These are phyloP conservation scores for Microctonus aethiopoides DNA, from an alignment of 2,888 invertebrate species.

Conservation along the genomic window DNA sequence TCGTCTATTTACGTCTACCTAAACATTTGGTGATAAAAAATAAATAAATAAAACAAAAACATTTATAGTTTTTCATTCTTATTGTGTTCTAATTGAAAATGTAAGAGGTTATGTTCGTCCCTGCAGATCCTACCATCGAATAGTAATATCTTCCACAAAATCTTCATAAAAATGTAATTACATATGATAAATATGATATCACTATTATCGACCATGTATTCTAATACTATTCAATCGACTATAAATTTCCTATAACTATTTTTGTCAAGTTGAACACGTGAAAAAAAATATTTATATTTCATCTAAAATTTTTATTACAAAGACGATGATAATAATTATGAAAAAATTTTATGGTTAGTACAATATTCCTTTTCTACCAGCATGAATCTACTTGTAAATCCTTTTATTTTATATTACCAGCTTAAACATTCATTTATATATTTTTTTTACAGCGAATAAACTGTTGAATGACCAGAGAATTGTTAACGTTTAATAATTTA, in stretches of 20 bases:
- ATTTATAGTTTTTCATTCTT: too few species aligned
- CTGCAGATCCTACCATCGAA: background rate
- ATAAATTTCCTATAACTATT: too few species aligned
- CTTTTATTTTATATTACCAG: background rate
- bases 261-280: too few species aligned
- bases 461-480: background rate
- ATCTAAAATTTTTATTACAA: too few species aligned
- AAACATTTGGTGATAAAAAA: background rate
- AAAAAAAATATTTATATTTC: too few species aligned
- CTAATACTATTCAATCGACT: too few species aligned
- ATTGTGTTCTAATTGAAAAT: background rate
- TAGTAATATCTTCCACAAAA: background rate
- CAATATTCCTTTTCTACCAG: background rate
- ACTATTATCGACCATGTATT: background rate
- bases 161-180: background rate
- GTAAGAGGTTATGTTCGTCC: background rate
- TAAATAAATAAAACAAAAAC: background rate
- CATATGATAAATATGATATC: background rate
- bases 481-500: background rate
- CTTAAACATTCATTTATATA: too few species aligned
- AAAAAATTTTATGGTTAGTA: too few species aligned
- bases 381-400: background rate
- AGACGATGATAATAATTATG: too few species aligned
- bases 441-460: background rate
- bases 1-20: conserved; percentile 9